Evolutionary conservation across 2,797 vertebrate species (phyloP).

Genomic region (Limnodromus scolopaceus): DNA sequence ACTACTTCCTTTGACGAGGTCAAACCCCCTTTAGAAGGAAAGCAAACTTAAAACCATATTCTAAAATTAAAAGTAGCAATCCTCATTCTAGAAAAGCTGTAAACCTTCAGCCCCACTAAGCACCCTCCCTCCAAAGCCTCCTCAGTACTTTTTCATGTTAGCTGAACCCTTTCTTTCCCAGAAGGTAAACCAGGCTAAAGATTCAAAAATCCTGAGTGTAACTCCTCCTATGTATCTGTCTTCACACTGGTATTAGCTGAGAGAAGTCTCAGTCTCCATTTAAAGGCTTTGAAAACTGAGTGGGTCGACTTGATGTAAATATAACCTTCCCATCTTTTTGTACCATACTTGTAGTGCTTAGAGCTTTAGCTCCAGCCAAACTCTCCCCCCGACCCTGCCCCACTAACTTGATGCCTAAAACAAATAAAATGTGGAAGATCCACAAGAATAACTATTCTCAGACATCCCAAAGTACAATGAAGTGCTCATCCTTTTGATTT

Average conservation of each 20-base stretch:
- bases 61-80: neutral
- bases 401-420: neutral
- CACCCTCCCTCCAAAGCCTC: neutral
- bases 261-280: neutral
- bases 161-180: neutral
- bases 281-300: neutral
- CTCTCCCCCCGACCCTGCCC: rapidly evolving
- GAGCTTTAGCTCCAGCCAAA: neutral
- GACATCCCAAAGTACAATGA: neutral
- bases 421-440: neutral
- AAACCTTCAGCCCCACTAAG: neutral
- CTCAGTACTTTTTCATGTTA: neutral
- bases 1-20: neutral
- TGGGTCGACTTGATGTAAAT: neutral
- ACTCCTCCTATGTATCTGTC: neutral
- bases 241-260: neutral
- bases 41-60: neutral
- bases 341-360: neutral
- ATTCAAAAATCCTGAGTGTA: neutral
- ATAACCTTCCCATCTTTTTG: neutral
- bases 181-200: neutral
- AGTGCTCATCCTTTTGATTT: neutral
- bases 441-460: neutral
- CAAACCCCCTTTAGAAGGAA: neutral
- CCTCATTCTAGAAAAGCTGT: neutral